phyloP scores from a whole-genome alignment of 2,797 vertebrate species.

The Muraenolepis orangiensis region DNA sequence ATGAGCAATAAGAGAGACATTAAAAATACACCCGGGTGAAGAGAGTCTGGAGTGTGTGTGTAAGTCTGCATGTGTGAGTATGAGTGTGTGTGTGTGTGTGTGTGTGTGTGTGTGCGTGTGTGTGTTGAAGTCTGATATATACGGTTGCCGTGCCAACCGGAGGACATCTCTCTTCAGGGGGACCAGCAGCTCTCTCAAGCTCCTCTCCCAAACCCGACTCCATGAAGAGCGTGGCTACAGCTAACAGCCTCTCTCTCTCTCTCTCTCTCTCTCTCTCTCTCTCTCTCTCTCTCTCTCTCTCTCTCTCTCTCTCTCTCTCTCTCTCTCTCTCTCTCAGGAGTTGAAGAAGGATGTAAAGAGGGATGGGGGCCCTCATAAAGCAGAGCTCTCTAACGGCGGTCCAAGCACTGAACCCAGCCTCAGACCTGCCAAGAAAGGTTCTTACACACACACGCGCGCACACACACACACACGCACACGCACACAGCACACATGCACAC shows the following conservation, averaged over 20 bases:
- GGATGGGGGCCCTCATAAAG: conserved; percentile 78
- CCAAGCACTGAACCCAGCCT: conserved; percentile 77
- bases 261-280: no score
- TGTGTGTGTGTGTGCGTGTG: no score
- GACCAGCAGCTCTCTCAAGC: no score
- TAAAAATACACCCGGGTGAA: no score
- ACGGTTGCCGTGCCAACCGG: no score
- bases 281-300: neutral
- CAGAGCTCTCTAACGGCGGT: conserved; percentile 83
- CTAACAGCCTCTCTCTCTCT: no score
- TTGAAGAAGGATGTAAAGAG: conserved; percentile 92
- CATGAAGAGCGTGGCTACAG: no score
- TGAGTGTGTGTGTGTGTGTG: neutral
- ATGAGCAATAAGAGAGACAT: neutral
- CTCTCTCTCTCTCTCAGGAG: conserved; percentile 71
- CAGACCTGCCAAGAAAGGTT: conserved; percentile 88
- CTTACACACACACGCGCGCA: conserved; percentile 17
- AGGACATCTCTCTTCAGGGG: no score
- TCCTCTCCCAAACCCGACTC: no score
- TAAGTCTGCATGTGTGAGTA: neutral
- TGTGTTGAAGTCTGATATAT: no score
- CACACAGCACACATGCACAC: conserved; percentile 7
- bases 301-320: conserved; percentile 10
- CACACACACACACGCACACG: conserved; percentile 10
- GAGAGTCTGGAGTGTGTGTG: neutral